Evolutionary conservation across 2,888 invertebrate genomes (phyloP).

Genomic region (Diplazon laetatorius): DNA sequence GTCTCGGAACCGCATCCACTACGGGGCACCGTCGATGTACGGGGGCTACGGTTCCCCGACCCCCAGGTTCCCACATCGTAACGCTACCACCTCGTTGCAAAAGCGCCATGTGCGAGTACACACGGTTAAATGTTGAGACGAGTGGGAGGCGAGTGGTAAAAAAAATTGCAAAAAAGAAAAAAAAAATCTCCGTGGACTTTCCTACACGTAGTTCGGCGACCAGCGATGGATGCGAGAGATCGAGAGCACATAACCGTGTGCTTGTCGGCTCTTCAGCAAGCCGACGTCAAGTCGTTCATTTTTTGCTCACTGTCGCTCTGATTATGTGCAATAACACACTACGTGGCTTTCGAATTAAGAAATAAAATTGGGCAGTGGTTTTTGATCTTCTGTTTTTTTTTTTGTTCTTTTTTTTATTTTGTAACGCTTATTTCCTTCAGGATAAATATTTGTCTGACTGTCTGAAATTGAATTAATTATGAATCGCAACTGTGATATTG

Average conservation of each 20-base stretch:
- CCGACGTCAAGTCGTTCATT: conserved; percentile 1
- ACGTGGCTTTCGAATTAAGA: neutral
- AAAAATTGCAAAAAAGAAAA: neutral
- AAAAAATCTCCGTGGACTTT: conserved; percentile 1
- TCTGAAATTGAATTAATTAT: no score
- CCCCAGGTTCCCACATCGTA: conserved; percentile 10
- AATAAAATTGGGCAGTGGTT: neutral
- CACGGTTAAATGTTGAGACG: conserved; percentile 5
- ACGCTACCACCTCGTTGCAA: conserved; percentile 5
- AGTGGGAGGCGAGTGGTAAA: conserved; percentile 31
- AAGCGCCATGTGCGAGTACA: conserved; percentile 29
- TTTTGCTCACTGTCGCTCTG: neutral
- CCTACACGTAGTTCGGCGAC: neutral
- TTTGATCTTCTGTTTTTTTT: no score
- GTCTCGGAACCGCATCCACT: conserved; percentile 37
- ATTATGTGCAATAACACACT: neutral
- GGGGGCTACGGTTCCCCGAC: conserved; percentile 40
- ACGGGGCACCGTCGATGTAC: conserved; percentile 11
- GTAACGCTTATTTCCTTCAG: no score
- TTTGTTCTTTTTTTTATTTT: no score
- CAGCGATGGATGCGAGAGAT: conserved; percentile 2
- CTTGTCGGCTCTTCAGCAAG: neutral
- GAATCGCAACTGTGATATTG: no score
- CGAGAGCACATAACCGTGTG: neutral
- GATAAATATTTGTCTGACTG: no score